phyloP scores from a whole-genome alignment of 2,888 invertebrate genomes.

The Zygogramma bicolorata region DNA sequence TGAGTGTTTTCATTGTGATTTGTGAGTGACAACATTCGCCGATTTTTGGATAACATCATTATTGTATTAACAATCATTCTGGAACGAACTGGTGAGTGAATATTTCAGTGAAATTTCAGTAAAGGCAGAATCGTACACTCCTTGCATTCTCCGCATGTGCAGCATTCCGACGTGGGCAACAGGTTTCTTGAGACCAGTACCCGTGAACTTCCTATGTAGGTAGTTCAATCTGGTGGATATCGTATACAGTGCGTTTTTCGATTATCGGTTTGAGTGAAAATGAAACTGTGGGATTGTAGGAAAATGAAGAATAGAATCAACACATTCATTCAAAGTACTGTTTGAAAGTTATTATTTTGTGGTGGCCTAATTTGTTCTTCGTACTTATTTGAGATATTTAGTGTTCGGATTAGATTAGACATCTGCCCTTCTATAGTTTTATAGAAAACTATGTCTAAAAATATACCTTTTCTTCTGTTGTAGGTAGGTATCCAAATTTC shows the following conservation, averaged over 20 bases:
- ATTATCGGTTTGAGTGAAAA: too few relatives aligned
- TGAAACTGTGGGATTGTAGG: too few relatives aligned
- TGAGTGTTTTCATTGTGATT: background rate
- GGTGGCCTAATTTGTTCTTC: too few relatives aligned
- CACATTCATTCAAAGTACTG: too few relatives aligned
- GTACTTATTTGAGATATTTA: too few relatives aligned
- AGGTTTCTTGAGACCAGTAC: conserved; percentile 15
- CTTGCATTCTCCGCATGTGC: conserved; percentile 27
- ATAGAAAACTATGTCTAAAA: too few relatives aligned
- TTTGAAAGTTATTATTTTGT: too few relatives aligned
- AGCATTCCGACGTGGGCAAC: conserved; percentile 31
- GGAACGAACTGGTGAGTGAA: background rate
- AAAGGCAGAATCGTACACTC: conserved; percentile 1
- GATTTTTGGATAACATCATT: background rate
- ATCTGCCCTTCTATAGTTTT: too few relatives aligned
- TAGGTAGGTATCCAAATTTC: too few relatives aligned
- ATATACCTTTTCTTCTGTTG: too few relatives aligned
- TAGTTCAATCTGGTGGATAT: background rate
- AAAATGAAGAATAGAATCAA: too few relatives aligned
- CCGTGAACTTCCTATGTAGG: background rate
- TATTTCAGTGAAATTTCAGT: background rate
- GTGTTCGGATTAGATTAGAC: too few relatives aligned
- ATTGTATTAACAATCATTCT: background rate
- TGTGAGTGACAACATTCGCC: background rate
- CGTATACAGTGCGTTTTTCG: background rate